Conservation (phyloP, 2,888 invertebrate genomes). For the Scaptomyza tumidula region DNA sequence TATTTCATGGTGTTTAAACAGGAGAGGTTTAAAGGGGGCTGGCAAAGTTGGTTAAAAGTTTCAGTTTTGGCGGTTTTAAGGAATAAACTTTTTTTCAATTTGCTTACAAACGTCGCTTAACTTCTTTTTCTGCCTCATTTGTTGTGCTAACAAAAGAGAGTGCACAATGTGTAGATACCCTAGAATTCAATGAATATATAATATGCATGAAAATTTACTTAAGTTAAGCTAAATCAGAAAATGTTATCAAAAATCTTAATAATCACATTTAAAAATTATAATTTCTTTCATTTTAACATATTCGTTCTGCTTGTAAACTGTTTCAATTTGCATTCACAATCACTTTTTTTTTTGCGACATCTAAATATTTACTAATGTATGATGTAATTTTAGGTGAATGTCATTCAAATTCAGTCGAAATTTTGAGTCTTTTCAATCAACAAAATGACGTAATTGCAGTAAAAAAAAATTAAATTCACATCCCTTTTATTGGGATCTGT, state of each 20-base stretch:
- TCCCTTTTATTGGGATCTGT: conserved; percentile 3
- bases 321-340: conserved; percentile 4
- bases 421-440: conserved; percentile 10
- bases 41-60: conserved; percentile 24
- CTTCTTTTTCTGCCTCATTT: conserved; percentile 32
- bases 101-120: conserved; percentile 20
- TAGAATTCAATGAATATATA: neutral
- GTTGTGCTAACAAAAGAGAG: conserved; percentile 17
- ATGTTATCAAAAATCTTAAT: neutral
- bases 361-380: conserved; percentile 20
- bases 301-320: conserved; percentile 16
- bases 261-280: neutral
- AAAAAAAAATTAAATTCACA: conserved; percentile 7
- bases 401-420: conserved; percentile 41
- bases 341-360: conserved; percentile 22
- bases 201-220: too few relatives aligned
- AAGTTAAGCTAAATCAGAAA: neutral
- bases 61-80: conserved; percentile 28
- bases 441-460: conserved; percentile 24
- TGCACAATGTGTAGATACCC: neutral
- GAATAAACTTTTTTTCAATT: conserved; percentile 38
- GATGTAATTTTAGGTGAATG: conserved; percentile 14
- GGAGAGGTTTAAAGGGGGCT: neutral
- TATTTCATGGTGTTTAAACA: neutral
- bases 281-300: too few relatives aligned